Conservation (phyloP, 2,888 invertebrate species). For the Blomia tropicalis region DNA sequence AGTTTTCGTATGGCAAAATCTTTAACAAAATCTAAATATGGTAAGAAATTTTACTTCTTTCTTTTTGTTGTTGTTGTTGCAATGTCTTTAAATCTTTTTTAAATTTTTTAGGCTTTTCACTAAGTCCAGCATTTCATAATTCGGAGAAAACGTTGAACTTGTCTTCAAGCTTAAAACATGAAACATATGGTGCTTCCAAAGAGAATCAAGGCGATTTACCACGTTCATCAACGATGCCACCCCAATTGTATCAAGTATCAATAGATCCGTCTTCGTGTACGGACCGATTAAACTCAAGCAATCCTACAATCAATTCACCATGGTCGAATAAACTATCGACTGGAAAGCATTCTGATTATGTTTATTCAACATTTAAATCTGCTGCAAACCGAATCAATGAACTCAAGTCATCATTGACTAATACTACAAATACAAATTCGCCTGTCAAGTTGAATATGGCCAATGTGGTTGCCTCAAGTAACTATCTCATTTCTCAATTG, state of each 20-base stretch:
- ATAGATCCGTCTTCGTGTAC: too few species aligned
- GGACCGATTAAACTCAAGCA: background rate
- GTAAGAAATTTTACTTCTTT: background rate
- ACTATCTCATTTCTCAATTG: background rate
- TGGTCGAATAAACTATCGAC: slow-evolving; percentile 25
- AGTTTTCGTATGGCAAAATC: slow-evolving; percentile 27
- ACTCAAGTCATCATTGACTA: slow-evolving; percentile 65
- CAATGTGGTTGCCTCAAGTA: background rate
- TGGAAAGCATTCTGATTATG: slow-evolving; percentile 27
- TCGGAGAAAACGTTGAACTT: slow-evolving; percentile 23
- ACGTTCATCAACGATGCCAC: slow-evolving; percentile 29
- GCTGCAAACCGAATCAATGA: slow-evolving; percentile 65
- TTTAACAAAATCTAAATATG: slow-evolving; percentile 2
- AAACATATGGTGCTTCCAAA: too few species aligned
- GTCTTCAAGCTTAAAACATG: too few species aligned
- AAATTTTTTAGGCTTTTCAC: slow-evolving; percentile 23
- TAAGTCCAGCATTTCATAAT: slow-evolving; percentile 31
- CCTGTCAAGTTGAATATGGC: slow-evolving; percentile 26
- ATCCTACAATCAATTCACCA: slow-evolving; percentile 5
- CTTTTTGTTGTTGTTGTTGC: background rate
- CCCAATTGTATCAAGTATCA: background rate
- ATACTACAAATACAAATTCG: slow-evolving; percentile 25
- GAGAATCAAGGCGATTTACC: too few species aligned
- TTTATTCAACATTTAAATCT: slow-evolving; percentile 57
- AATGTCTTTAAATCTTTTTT: background rate